Conservation (phyloP, 92 coral and sea anemone genomes). For the Parazoanthus atlanticus region DNA sequence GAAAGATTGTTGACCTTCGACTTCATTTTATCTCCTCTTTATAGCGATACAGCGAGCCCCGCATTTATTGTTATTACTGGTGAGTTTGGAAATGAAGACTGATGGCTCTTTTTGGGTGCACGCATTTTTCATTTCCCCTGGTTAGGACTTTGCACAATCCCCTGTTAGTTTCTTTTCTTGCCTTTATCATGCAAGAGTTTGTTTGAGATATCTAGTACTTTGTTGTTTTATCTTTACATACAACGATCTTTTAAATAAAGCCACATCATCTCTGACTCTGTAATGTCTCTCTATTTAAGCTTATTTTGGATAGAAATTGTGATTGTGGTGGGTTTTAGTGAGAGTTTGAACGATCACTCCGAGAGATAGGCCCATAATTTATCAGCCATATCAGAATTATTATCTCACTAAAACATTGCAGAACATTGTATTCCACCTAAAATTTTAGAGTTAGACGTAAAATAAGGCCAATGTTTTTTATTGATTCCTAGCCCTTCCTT, state of each 20-base stretch:
- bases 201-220: conserved; percentile 2
- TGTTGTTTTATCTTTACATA: neutral
- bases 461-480: too few relatives aligned
- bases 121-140: conserved; percentile 4
- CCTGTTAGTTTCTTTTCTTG: neutral
- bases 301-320: neutral
- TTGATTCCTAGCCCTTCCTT: too few relatives aligned
- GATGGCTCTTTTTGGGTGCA: neutral
- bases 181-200: conserved; percentile 19
- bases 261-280: conserved; percentile 9
- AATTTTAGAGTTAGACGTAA: too few relatives aligned
- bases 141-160: conserved; percentile 3
- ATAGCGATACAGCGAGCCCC: neutral
- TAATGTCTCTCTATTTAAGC: conserved; percentile 1
- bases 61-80: neutral
- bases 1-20: neutral
- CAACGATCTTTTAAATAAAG: conserved; percentile 1
- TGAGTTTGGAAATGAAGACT: neutral
- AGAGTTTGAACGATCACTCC: too few relatives aligned
- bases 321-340: too few relatives aligned
- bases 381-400: too few relatives aligned
- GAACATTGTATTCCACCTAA: too few relatives aligned
- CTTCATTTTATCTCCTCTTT: conserved; percentile 14
- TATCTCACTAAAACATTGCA: too few relatives aligned
- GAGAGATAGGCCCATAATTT: too few relatives aligned